A percentile compares a stretch with the other conserved stretches of the same genome.
These are phyloP conservation scores for Ptilodon capucinus DNA, from an alignment of 2,888 invertebrate species.

Conservation along the genomic window DNA sequence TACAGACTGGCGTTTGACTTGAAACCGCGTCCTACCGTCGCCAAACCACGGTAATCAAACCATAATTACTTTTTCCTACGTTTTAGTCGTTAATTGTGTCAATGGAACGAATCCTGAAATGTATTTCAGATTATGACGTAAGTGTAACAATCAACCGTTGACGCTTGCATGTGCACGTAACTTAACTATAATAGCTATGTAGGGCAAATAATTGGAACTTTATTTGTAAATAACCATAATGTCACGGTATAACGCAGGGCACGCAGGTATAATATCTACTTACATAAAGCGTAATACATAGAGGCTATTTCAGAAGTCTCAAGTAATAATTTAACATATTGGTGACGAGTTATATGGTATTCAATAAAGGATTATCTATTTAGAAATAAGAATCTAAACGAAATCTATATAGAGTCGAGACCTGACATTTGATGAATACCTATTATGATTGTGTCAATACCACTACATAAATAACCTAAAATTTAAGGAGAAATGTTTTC, in stretches of 20 bases:
- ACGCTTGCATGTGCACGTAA: background rate
- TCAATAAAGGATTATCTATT: too few species aligned
- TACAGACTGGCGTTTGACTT: background rate
- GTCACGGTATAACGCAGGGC: background rate
- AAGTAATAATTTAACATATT: too few species aligned
- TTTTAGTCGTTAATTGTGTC: background rate
- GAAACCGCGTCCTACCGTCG: background rate
- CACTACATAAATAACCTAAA: too few species aligned
- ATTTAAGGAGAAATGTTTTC: background rate
- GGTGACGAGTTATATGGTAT: too few species aligned
- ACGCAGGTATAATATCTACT: too few species aligned
- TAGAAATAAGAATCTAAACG: too few species aligned
- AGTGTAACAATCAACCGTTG: slow-evolving; percentile 1
- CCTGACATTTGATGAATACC: too few species aligned
- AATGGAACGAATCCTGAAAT: background rate
- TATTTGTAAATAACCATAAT: background rate
- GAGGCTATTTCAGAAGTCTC: too few species aligned
- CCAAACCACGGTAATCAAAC: background rate
- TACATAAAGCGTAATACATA: too few species aligned
- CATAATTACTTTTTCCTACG: background rate
- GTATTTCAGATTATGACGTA: background rate
- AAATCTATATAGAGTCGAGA: too few species aligned
- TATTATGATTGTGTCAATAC: too few species aligned
- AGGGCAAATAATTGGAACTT: background rate
- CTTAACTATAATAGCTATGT: background rate